A percentile compares a stretch with the other conserved stretches of the same genome.
Conservation (phyloP, 2,113 vertebrate species). For the Columba janthina region DNA sequence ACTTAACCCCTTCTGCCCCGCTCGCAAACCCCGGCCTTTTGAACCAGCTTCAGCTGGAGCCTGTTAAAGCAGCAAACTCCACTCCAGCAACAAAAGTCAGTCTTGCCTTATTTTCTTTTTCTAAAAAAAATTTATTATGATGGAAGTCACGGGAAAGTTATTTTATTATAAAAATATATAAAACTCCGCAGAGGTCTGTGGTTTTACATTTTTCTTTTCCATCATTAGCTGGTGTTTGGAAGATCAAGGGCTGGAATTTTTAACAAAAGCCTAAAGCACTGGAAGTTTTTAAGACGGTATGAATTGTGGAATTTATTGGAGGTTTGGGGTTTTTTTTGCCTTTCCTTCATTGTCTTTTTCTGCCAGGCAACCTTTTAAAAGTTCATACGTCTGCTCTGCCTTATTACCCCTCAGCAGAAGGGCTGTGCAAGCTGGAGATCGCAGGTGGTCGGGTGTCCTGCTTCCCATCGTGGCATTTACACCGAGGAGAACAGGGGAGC, state of each 20-base stretch:
- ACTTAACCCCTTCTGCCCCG: background rate
- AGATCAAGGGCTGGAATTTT: constrained; percentile 43
- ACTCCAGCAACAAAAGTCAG: background rate
- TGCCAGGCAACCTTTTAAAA: constrained; percentile 27
- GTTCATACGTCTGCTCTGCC: background rate
- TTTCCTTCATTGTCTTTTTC: background rate
- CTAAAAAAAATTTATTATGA: background rate
- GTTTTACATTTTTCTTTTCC: constrained; percentile 52
- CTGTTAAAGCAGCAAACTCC: constrained; percentile 33
- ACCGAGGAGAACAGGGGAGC: background rate
- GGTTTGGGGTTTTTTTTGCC: background rate
- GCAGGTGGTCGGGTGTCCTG: background rate
- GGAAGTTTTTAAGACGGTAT: constrained; percentile 4
- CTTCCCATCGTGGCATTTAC: background rate
- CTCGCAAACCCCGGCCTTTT: background rate
- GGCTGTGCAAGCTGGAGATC: background rate
- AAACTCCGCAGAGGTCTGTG: constrained; percentile 10
- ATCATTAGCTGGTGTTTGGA: constrained; percentile 29
- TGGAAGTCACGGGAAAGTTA: constrained; percentile 60
- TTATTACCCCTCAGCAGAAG: background rate
- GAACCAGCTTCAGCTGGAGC: constrained; percentile 61
- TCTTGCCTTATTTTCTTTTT: background rate
- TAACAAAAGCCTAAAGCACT: constrained; percentile 21
- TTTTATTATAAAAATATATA: constrained; percentile 33
- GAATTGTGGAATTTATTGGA: constrained; percentile 32